phyloP scores from a whole-genome alignment of 2,113 vertebrate genomes.

The Onychostruthus taczanowskii region DNA sequence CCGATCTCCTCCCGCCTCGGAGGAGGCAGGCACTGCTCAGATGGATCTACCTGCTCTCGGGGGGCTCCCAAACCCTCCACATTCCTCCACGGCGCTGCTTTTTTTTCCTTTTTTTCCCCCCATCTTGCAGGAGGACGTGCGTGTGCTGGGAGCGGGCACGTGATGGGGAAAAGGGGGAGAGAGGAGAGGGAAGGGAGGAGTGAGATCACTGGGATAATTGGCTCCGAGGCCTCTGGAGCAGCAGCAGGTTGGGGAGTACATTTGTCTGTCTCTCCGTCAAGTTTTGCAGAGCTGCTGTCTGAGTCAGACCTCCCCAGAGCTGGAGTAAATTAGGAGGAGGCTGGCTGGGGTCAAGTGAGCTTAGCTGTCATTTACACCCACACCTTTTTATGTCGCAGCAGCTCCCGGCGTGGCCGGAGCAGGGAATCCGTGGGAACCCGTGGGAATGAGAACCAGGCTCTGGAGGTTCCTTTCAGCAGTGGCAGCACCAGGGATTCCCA shows the following conservation, averaged over 20 bases:
- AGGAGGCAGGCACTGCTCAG: conserved; percentile 69
- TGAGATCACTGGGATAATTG: neutral
- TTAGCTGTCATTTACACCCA: conserved; percentile 7
- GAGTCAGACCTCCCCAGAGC: conserved; percentile 41
- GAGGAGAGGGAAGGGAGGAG: conserved; percentile 5
- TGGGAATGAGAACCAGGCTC: neutral
- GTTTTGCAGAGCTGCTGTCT: neutral
- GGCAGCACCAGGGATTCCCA: neutral
- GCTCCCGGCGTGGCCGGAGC: neutral
- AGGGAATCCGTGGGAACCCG: neutral
- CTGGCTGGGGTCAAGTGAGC: conserved; percentile 3
- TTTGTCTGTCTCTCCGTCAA: conserved; percentile 6
- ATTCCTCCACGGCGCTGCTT: neutral
- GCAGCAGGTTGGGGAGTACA: neutral
- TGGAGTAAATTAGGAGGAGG: neutral
- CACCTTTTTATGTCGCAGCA: neutral
- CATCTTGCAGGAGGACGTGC: neutral
- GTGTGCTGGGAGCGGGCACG: neutral
- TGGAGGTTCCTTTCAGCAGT: neutral
- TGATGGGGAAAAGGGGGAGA: conserved; percentile 17
- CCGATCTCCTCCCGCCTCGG: conserved; percentile 68
- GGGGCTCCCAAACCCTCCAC: conserved; percentile 15
- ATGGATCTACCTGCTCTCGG: conserved; percentile 78
- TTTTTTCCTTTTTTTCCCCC: neutral
- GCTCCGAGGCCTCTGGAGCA: neutral